A percentile compares a stretch with the other conserved stretches of the same genome.
Conservation (phyloP, 2,113 vertebrate species). For the Rhea americana region DNA sequence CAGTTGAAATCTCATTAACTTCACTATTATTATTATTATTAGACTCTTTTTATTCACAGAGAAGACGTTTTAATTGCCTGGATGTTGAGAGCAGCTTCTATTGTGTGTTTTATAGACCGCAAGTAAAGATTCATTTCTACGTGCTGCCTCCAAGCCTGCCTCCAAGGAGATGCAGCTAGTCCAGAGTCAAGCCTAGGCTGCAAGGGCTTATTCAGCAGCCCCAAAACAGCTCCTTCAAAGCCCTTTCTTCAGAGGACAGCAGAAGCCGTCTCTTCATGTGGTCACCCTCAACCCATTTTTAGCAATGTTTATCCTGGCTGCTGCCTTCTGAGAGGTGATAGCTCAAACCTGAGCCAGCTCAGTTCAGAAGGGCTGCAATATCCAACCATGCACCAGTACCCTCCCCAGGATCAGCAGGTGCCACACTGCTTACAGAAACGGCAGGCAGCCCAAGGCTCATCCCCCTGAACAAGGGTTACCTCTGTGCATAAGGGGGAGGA, state of each 20-base stretch:
- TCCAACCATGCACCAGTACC: fast-evolving
- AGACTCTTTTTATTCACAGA: slow-evolving; percentile 31
- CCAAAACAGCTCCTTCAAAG: background rate
- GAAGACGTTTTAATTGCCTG: slow-evolving; percentile 55
- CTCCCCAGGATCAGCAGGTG: background rate
- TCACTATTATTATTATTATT: slow-evolving; percentile 31
- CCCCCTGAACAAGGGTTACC: background rate
- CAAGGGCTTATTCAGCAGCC: background rate
- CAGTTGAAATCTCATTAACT: slow-evolving; percentile 55
- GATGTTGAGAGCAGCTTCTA: slow-evolving; percentile 14
- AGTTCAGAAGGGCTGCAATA: background rate
- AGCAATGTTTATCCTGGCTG: background rate
- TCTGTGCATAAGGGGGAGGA: background rate
- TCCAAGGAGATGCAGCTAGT: fast-evolving
- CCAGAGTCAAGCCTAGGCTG: fast-evolving
- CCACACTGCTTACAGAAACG: background rate
- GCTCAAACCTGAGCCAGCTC: background rate
- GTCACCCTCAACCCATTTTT: fast-evolving
- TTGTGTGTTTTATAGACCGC: background rate
- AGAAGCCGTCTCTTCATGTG: fast-evolving
- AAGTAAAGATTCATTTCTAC: background rate
- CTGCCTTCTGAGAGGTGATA: background rate
- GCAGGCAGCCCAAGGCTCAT: background rate
- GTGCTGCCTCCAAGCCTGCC: background rate
- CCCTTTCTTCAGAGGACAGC: background rate